Conservation (phyloP, 2,888 invertebrate species). For the Horisme vitalbata region DNA sequence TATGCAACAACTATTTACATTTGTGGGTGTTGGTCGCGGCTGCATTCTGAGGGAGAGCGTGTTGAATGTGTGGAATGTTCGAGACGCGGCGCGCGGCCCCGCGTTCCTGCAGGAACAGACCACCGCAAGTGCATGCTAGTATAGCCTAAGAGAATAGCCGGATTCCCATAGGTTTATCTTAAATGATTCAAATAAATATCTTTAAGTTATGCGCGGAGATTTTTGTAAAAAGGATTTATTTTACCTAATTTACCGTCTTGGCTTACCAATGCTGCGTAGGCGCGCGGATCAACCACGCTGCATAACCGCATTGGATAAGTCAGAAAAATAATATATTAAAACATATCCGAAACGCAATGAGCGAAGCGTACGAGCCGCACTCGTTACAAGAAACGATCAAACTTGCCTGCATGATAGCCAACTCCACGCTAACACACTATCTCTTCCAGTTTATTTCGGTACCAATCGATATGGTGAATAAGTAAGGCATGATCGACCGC, state of each 20-base stretch:
- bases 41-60: conserved; percentile 74
- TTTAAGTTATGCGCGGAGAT: conserved; percentile 6
- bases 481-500: conserved; percentile 68
- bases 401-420: conserved; percentile 65
- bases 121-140: conserved; percentile 9
- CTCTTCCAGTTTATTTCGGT: conserved; percentile 79
- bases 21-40: conserved; percentile 63
- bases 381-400: conserved; percentile 33
- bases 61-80: conserved; percentile 72
- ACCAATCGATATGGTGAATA: conserved; percentile 74
- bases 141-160: conserved; percentile 7
- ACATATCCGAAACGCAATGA: conserved; percentile 44
- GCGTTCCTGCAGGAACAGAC: conserved; percentile 43
- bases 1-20: conserved; percentile 62
- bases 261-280: conserved; percentile 60
- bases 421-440: conserved; percentile 75
- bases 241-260: neutral
- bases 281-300: conserved; percentile 68
- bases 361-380: conserved; percentile 23
- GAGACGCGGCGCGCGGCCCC: conserved; percentile 58
- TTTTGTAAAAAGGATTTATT: too few species aligned
- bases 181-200: too few species aligned
- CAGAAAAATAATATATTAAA: conserved; percentile 69
- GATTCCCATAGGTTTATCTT: neutral
- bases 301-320: conserved; percentile 76